phyloP scores from a whole-genome alignment of 2,888 invertebrate genomes.

The Priocnemis perturbator region DNA sequence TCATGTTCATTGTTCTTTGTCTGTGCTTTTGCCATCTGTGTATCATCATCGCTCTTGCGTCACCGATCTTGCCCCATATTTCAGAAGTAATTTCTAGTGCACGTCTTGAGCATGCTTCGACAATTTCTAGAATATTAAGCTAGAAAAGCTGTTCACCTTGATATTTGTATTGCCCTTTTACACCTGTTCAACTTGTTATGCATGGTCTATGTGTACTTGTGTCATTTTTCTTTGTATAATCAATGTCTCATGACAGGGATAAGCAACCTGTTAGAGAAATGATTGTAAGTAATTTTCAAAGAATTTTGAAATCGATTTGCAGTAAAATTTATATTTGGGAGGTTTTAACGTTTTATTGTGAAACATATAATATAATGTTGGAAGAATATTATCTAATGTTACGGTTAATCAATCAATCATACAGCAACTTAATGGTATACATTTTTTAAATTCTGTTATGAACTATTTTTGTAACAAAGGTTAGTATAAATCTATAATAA shows the following conservation, averaged over 20 bases:
- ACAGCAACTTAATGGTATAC: slow-evolving; percentile 27
- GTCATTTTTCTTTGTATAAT: slow-evolving; percentile 32
- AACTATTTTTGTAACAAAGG: too few species aligned
- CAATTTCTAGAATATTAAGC: slow-evolving; percentile 10
- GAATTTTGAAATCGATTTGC: slow-evolving; percentile 14
- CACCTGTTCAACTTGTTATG: slow-evolving; percentile 5
- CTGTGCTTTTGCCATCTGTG: slow-evolving; percentile 4
- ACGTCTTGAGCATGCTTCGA: slow-evolving; percentile 38
- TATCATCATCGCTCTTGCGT: slow-evolving; percentile 8
- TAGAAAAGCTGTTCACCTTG: background rate
- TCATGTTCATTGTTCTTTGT: slow-evolving; percentile 31
- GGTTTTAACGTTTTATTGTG: too few species aligned
- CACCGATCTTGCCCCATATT: slow-evolving; percentile 4
- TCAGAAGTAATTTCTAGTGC: slow-evolving; percentile 33
- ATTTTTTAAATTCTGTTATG: too few species aligned
- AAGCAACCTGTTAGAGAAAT: slow-evolving; percentile 31
- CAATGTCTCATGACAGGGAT: background rate
- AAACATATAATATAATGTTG: too few species aligned
- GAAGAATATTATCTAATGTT: slow-evolving; percentile 5
- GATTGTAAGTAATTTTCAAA: slow-evolving; percentile 53
- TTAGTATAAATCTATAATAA: too few species aligned
- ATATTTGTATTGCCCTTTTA: background rate
- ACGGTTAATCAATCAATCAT: slow-evolving; percentile 16
- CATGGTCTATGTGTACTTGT: slow-evolving; percentile 12
- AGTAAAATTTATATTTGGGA: too few species aligned